phyloP scores from a whole-genome alignment of 1,140 invertebrate genomes.

The Ganaspis sp. region DNA sequence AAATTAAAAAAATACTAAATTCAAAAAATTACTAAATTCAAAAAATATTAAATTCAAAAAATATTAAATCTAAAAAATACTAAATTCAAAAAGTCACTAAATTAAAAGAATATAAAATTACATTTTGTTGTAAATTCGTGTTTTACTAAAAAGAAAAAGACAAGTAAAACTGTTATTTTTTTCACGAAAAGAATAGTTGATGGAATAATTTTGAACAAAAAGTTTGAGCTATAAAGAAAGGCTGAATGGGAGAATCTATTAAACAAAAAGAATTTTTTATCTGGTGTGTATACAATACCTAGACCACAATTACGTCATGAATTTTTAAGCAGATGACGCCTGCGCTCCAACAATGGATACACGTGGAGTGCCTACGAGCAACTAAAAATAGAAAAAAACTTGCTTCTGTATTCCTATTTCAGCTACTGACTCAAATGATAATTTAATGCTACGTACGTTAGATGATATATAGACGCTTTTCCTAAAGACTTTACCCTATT shows the following conservation, averaged over 20 bases:
- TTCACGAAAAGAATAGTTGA: background rate
- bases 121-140: no score
- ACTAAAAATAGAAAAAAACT: constrained; percentile 4
- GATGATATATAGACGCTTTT: background rate
- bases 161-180: no score
- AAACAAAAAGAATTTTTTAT: background rate
- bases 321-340: constrained; percentile 15
- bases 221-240: background rate
- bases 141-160: no score
- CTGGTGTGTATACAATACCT: background rate
- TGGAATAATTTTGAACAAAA: background rate
- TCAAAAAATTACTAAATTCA: no score
- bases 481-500: background rate
- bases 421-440: background rate
- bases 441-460: constrained; percentile 9
- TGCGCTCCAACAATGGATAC: constrained; percentile 17
- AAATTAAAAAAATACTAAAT: no score
- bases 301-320: background rate
- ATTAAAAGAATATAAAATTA: no score
- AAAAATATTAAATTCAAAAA: no score
- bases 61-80: no score
- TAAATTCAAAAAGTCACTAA: no score
- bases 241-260: background rate
- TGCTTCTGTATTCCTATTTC: background rate
- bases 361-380: background rate